Percentiles rank a stretch among this genome's conserved stretches.
These are phyloP conservation scores for Molothrus ater DNA, from an alignment of 2,797 vertebrate genomes.

Conservation along the genomic window DNA sequence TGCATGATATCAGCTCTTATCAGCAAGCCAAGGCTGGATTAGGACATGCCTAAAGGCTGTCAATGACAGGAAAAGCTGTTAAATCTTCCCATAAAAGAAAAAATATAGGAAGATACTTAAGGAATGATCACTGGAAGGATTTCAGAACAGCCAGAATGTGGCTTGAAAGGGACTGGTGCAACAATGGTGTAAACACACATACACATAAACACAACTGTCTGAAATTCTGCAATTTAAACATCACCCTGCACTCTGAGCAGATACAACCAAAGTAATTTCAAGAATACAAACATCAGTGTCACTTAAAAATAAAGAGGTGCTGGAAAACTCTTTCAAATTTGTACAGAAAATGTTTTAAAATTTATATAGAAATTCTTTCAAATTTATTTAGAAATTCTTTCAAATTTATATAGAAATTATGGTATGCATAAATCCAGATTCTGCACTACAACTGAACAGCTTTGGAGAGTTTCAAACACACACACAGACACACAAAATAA, in stretches of 20 bases:
- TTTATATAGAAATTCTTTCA: not conserved
- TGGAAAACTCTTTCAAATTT: not conserved
- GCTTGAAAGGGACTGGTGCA: not conserved
- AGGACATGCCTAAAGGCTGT: not conserved
- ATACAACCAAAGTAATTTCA: not conserved
- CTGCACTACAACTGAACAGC: not conserved
- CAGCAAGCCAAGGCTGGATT: not conserved
- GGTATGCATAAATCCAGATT: not conserved
- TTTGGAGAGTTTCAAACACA: not conserved
- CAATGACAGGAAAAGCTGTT: not conserved
- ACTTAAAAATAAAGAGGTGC: not conserved
- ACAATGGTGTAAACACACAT: not conserved
- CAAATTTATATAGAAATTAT: not conserved
- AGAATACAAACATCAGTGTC: not conserved
- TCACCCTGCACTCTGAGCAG: not conserved
- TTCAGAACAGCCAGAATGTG: not conserved
- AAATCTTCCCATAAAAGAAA: not conserved
- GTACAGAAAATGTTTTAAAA: not conserved
- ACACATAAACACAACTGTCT: not conserved
- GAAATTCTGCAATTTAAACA: not conserved
- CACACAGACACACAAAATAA: not conserved
- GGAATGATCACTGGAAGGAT: not conserved
- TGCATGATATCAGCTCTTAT: accelerated
- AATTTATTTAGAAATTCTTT: not conserved
- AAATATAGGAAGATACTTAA: not conserved